Evolutionary conservation across 2,888 invertebrate genomes (phyloP).

Genomic region (Metellina segmentata): DNA sequence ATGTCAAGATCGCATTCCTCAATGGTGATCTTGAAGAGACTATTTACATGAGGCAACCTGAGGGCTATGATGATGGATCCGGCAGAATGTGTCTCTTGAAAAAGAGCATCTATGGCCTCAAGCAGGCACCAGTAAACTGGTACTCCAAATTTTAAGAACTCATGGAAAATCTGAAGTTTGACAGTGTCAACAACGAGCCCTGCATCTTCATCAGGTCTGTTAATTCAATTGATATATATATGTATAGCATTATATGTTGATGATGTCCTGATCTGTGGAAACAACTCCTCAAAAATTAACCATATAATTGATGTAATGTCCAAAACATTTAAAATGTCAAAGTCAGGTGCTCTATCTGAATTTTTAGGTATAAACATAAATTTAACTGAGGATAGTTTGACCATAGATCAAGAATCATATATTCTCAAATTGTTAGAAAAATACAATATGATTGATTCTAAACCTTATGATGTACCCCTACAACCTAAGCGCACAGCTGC

Average conservation of each 20-base stretch:
- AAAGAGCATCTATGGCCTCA: constrained; percentile 49
- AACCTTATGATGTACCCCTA: background rate
- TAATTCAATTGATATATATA: constrained; percentile 75
- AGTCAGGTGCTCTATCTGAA: background rate
- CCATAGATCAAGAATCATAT: constrained; percentile 14
- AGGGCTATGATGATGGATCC: background rate
- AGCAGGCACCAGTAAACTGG: constrained; percentile 48
- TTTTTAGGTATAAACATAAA: constrained; percentile 17
- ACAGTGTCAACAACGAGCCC: no score
- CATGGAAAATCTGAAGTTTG: no score
- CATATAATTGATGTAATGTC: background rate
- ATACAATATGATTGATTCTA: background rate
- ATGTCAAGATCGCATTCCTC: no score
- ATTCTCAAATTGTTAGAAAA: background rate
- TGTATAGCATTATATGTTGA: background rate
- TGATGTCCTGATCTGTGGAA: constrained; percentile 4
- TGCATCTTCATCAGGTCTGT: no score
- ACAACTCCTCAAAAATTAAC: background rate
- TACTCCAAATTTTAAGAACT: no score
- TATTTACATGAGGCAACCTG: constrained; percentile 37
- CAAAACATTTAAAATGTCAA: constrained; percentile 1
- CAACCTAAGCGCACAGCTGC: background rate
- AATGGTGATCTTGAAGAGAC: constrained; percentile 27
- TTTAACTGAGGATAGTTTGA: background rate
- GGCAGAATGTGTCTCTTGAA: constrained; percentile 37